Conservation (phyloP, 2,113 vertebrate species). For the Chaetodon trifascialis region DNA sequence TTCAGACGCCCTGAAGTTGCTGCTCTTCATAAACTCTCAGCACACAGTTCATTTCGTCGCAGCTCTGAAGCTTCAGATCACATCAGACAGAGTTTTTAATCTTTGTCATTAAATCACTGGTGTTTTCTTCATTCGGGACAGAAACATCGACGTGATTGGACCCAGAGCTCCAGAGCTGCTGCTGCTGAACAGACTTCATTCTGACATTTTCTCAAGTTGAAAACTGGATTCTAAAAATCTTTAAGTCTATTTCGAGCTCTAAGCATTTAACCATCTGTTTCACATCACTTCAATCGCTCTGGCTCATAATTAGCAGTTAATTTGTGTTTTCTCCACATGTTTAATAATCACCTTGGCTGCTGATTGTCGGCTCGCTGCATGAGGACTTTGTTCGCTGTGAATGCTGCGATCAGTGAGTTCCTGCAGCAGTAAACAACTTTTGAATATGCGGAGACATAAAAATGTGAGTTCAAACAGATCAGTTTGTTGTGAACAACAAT, state of each 20-base stretch:
- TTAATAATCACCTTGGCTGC: background rate
- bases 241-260: background rate
- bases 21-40: no score
- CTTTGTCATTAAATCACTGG: no score
- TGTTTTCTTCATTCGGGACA: no score
- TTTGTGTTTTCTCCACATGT: background rate
- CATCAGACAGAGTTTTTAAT: background rate
- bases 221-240: background rate
- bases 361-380: background rate
- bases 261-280: background rate
- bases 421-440: constrained; percentile 54
- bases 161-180: no score
- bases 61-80: background rate
- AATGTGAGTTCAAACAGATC: constrained; percentile 10
- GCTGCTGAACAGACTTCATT: no score
- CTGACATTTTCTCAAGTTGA: background rate
- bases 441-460: constrained; percentile 31
- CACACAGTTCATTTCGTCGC: no score
- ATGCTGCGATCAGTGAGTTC: constrained; percentile 20
- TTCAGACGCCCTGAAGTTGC: no score
- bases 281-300: background rate
- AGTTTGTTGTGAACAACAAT: constrained; percentile 37
- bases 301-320: background rate
- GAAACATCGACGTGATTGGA: no score
- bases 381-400: constrained; percentile 12